Evolutionary conservation across 1,140 invertebrate genomes (phyloP).

Genomic region (Physella acuta): DNA sequence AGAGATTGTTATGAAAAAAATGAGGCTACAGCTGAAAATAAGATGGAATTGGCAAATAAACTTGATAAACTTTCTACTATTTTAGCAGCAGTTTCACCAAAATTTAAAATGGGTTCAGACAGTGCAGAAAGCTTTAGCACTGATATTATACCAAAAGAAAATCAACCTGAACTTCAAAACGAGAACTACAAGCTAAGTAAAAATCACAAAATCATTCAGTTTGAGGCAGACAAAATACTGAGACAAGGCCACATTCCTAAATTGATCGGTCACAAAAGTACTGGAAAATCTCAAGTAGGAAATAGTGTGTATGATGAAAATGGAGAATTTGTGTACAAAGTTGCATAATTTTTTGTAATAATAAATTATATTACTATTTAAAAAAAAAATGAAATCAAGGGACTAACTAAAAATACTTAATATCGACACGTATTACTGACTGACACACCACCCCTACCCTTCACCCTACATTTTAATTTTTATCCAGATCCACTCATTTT

Average conservation of each 20-base stretch:
- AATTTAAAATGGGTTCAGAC: background rate
- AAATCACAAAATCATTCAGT: background rate
- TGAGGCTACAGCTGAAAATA: background rate
- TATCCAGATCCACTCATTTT: too few species aligned
- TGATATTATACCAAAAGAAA: background rate
- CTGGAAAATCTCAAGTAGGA: background rate
- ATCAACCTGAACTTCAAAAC: background rate
- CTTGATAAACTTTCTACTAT: background rate
- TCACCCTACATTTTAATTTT: too few species aligned
- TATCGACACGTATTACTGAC: too few species aligned
- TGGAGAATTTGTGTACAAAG: constrained; percentile 1
- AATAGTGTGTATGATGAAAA: constrained; percentile 6
- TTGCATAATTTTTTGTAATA: background rate
- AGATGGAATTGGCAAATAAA: background rate
- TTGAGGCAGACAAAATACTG: too few species aligned
- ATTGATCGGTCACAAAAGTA: background rate
- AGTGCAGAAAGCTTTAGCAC: too few species aligned
- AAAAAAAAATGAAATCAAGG: too few species aligned
- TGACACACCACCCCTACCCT: too few species aligned
- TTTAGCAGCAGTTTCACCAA: background rate
- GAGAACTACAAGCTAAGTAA: background rate
- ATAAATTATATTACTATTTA: too few species aligned
- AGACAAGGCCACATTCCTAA: background rate
- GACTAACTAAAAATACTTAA: too few species aligned
- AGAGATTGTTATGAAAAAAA: constrained; percentile 13